These are phyloP conservation scores for Amyelois transitella DNA, from an alignment of 1,140 invertebrate species.

Conservation along the genomic window DNA sequence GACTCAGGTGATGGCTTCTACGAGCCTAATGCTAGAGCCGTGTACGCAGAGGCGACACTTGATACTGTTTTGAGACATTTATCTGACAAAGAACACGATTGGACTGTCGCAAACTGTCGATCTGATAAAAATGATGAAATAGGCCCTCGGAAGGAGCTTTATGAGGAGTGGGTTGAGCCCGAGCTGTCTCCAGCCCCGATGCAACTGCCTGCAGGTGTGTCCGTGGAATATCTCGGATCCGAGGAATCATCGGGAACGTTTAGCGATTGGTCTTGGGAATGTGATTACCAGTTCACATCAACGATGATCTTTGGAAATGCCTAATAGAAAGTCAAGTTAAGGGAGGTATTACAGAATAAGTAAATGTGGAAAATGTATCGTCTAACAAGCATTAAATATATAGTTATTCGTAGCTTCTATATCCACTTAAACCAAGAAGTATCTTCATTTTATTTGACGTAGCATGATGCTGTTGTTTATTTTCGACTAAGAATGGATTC, in stretches of 20 bases:
- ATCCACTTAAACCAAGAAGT: too few relatives aligned
- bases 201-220: background rate
- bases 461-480: too few relatives aligned
- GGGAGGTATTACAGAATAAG: too few relatives aligned
- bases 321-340: too few relatives aligned
- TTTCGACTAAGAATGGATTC: too few relatives aligned
- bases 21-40: constrained; percentile 53
- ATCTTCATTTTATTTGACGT: too few relatives aligned
- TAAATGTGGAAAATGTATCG: too few relatives aligned
- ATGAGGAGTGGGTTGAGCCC: constrained; percentile 66
- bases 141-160: constrained; percentile 67
- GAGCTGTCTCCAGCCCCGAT: background rate
- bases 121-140: constrained; percentile 37
- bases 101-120: constrained; percentile 75
- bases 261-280: too few relatives aligned
- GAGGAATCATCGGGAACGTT: background rate
- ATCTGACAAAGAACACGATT: constrained; percentile 46
- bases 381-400: too few relatives aligned
- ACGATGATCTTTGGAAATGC: too few relatives aligned
- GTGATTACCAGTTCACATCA: too few relatives aligned
- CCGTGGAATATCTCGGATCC: background rate
- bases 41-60: constrained; percentile 45
- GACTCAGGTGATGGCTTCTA: constrained; percentile 72
- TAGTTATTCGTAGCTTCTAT: too few relatives aligned
- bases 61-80: constrained; percentile 34